Evolutionary conservation across 2,113 vertebrate species (phyloP), one percentile per base, ranked within the genome.

Genomic region (Scartelaos histophorus): DNA sequence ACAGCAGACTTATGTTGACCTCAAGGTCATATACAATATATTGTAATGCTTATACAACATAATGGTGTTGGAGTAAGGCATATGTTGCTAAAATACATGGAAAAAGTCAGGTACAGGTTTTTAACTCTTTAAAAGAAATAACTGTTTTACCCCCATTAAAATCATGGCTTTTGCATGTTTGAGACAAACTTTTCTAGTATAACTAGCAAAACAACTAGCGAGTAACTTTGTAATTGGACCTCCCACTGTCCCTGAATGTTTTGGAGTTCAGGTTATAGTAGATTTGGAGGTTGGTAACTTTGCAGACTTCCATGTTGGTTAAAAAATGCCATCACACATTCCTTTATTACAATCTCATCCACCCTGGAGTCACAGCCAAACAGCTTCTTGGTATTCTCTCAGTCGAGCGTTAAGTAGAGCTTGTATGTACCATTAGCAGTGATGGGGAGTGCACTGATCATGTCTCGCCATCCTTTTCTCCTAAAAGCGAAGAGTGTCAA

Each of bases 401-500:
- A 25, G 35, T 54, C 5, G 54, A 74, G 13, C 35, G 7, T 22
- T 65, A 3, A 29, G 49, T 54, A 69, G 22, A 57, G 69, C 58
- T 69, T 70, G 65, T 17, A 71, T 3, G 74, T 78, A 67, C 69
- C 77, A 80, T 83, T 76, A 81, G 69, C 13, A n/a, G 51, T 70
- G 75, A 81, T 16, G 54, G 29, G 67, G 79, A 74, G 73, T 74
- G 73, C 46, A 87, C 61, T 73, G 69, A 82, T 81, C 80, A 72
- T 81, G 80, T 82, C 76, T 85, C 53, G 70, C 75, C 73, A 74
- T 85, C 70, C 67, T 79, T 58, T 84, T 81, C 79, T 82, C 70
- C 60, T 73, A 76, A 82, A 75, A 85, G 78, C 58, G 60, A 71
- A 87, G 69, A 80, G 79, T 85, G 74, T 79, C 79, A 82, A 86